Percentiles rank a stretch among this genome's conserved stretches.
These are phyloP conservation scores for Diogma glabrata DNA, from an alignment of 2,888 invertebrate genomes.

Conservation along the genomic window DNA sequence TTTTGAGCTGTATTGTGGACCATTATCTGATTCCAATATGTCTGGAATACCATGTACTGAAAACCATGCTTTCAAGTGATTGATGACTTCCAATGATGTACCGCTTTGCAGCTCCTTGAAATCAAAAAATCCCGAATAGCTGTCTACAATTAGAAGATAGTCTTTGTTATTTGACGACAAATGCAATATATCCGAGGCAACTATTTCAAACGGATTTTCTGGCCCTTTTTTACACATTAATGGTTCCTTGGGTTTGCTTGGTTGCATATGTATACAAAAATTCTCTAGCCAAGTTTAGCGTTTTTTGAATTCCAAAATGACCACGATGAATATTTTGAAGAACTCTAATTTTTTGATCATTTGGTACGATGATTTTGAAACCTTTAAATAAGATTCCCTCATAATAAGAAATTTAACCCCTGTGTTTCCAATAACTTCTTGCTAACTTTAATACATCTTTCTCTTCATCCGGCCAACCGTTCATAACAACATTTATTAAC, in stretches of 20 bases:
- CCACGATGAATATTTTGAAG: neutral
- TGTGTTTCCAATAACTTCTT: neutral
- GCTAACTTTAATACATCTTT: neutral
- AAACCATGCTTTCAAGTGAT: neutral
- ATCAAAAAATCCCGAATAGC: no score
- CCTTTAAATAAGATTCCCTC: no score
- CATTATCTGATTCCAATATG: no score
- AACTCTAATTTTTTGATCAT: neutral
- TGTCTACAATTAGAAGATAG: no score
- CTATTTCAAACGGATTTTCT: no score
- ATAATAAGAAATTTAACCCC: neutral
- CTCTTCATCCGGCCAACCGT: neutral
- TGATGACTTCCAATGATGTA: no score
- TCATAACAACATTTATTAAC: neutral
- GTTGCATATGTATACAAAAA: no score
- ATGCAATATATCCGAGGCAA: no score
- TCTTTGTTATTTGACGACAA: no score
- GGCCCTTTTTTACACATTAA: no score
- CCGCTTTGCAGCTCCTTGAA: no score
- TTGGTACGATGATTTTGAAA: neutral
- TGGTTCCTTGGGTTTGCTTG: no score
- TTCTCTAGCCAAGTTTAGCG: neutral
- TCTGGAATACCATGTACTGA: neutral
- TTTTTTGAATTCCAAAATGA: neutral
- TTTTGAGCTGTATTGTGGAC: neutral